Evolutionary conservation across 1,140 invertebrate species (phyloP).

Genomic region (Brachionus rotundiformis): DNA sequence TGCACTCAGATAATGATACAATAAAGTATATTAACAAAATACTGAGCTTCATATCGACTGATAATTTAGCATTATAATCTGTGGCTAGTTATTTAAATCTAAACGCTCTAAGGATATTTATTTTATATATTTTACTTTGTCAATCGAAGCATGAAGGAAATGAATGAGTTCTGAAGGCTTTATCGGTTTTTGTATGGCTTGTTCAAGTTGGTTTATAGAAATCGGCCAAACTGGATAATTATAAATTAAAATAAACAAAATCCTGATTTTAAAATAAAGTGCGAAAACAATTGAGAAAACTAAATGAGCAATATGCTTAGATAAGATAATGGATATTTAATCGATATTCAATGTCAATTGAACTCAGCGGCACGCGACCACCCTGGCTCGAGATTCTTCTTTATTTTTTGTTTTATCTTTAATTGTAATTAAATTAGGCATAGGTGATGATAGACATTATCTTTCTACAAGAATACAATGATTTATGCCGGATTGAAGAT

Average conservation of each 20-base stretch:
- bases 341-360: constrained; percentile 48
- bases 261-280: constrained; percentile 43
- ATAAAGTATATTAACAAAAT: constrained; percentile 7
- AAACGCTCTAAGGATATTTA: constrained; percentile 38
- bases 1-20: background rate
- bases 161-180: background rate
- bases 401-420: background rate
- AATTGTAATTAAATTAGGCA: constrained; percentile 37
- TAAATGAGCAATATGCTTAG: constrained; percentile 22
- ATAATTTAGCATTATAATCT: constrained; percentile 10
- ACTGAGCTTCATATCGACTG: background rate
- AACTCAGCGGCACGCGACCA: constrained; percentile 48
- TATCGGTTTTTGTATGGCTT: constrained; percentile 21
- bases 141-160: constrained; percentile 38
- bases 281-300: constrained; percentile 8
- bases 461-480: constrained; percentile 7
- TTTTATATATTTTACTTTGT: constrained; percentile 32
- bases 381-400: too few relatives aligned
- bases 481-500: constrained; percentile 31
- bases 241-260: constrained; percentile 25
- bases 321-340: constrained; percentile 50
- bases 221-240: constrained; percentile 25
- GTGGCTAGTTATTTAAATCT: constrained; percentile 16
- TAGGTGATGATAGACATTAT: constrained; percentile 32
- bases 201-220: constrained; percentile 12